Evolutionary conservation across 2,888 invertebrate genomes (phyloP).

Genomic region (Conomelus anceps): DNA sequence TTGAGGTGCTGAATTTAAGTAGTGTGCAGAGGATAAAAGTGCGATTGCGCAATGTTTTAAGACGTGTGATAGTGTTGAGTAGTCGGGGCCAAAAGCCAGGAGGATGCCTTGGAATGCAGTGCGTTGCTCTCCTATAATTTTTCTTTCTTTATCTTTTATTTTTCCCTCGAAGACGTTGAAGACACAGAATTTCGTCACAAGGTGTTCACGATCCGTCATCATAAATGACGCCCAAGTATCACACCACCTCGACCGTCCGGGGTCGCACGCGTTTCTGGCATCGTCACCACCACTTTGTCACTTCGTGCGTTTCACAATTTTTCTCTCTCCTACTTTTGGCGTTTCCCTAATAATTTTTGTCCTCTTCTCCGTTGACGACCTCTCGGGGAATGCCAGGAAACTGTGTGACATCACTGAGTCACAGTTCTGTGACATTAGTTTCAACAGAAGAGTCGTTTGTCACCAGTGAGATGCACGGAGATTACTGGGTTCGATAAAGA

Average conservation of each 20-base stretch:
- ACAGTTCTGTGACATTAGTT: not conserved
- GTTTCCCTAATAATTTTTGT: not conserved
- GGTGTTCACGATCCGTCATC: not conserved
- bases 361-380: not conserved
- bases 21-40: not conserved
- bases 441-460: not conserved
- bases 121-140: not conserved
- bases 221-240: not conserved
- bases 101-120: not conserved
- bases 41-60: not conserved
- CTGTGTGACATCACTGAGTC: not conserved
- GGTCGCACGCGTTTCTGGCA: not conserved
- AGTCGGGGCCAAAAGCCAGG: not conserved
- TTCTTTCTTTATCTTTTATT: not conserved
- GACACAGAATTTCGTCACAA: not conserved
- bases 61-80: not conserved
- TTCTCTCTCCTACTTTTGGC: not conserved
- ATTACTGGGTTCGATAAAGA: not conserved
- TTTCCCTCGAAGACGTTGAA: not conserved
- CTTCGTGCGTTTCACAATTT: not conserved
- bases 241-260: not conserved
- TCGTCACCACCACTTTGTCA: not conserved
- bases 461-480: not conserved
- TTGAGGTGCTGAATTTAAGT: not conserved
- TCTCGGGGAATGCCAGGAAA: not conserved